These are phyloP conservation scores for Pagrus major DNA, from an alignment of 2,113 vertebrate species.

Conservation along the genomic window DNA sequence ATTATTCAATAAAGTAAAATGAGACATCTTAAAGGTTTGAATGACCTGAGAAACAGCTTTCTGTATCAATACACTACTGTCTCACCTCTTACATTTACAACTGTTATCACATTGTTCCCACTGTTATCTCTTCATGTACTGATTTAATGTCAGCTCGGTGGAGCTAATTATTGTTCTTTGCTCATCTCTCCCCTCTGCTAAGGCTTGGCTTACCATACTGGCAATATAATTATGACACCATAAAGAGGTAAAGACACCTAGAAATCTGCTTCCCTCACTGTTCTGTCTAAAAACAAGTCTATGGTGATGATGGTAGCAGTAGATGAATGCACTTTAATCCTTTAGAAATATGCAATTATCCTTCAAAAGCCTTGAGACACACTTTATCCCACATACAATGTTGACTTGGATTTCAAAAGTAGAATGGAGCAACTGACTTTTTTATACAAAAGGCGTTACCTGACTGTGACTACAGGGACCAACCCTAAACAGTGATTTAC, in stretches of 20 bases:
- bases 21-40: background rate
- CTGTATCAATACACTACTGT: background rate
- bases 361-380: background rate
- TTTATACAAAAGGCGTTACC: constrained; percentile 26
- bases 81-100: background rate
- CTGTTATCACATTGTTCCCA: background rate
- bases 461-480: background rate
- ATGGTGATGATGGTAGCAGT: background rate
- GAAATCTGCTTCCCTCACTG: background rate
- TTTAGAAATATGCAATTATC: background rate
- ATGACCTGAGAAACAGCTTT: background rate
- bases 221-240: constrained; percentile 73
- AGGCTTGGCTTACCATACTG: constrained; percentile 85
- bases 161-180: constrained; percentile 59
- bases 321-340: background rate
- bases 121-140: constrained; percentile 1
- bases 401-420: background rate
- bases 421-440: constrained; percentile 27
- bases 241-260: constrained; percentile 79
- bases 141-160: constrained; percentile 16
- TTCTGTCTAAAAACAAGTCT: background rate
- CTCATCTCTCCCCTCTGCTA: constrained; percentile 57
- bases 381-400: background rate
- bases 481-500: constrained; percentile 6
- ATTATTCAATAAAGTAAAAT: background rate